Evolutionary conservation across 2,113 vertebrate species (phyloP), one percentile per base, ranked within the genome.

Genomic region (Platanista minor): DNA sequence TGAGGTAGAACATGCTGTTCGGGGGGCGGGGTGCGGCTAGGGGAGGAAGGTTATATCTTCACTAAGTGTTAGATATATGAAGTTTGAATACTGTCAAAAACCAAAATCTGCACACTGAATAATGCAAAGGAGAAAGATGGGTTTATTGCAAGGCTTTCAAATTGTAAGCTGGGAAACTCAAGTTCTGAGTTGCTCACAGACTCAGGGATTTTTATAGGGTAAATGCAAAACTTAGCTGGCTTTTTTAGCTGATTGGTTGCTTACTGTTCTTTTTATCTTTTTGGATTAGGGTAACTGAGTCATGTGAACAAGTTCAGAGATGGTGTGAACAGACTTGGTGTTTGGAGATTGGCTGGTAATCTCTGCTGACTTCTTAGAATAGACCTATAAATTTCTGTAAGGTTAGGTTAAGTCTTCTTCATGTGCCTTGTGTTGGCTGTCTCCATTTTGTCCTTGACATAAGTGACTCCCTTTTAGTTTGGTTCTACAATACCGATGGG

Each of bases 1-100:
- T 62, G 15, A 80, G 18, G 2, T 52, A 36, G 33, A 62, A 33
- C 25, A 17, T 36, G 5, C 3, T 74, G 0, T 33, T 66, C 1
- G 11, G 7, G 9, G 46, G 1, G 4, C 1, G 21, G n/a, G 54
- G 54, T 0, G 7, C 5, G 13, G 31, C 8, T 27, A 7, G 29
- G 39, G 36, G 2, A 74, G 25, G 46, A 94, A 92, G n/a, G 0
- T 85, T 36, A 57, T 54, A 4, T 31, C 18, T 52, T 59, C 23
- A 31, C 4, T 67, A 29, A 14, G 20, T 74, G 67, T 72, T 74
- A 61, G 14, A 21, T 66, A 14, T n/a, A n/a, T 39, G 31, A 23
- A 71, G 36, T 72, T 84, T 61, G 20, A 86, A n/a, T 87, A 11
- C 12, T 85, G 6, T 33, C 69, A 62, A 93, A 41, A n/a, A 21